phyloP scores from a whole-genome alignment of 2,888 invertebrate genomes.

The Lutraria lutraria region DNA sequence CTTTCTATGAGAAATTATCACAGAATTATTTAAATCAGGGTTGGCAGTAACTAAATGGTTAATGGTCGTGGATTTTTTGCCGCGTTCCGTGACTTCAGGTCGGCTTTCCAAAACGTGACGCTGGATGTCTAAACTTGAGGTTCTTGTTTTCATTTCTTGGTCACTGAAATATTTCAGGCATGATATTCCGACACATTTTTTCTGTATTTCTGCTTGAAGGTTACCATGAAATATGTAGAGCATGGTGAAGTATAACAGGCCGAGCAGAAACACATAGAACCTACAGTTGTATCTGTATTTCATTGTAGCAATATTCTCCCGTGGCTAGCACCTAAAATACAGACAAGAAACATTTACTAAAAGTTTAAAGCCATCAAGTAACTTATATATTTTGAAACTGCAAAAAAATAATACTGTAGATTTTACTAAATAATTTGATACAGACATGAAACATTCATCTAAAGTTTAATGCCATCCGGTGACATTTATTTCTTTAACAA shows the following conservation, averaged over 20 bases:
- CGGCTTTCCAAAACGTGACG: conserved; percentile 41
- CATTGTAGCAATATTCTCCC: background rate
- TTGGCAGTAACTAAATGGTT: background rate
- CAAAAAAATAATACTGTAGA: too few species aligned
- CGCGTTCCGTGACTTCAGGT: conserved; percentile 30
- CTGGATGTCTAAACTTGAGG: conserved; percentile 41
- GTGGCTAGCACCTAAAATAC: background rate
- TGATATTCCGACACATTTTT: background rate
- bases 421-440: too few species aligned
- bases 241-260: conserved; percentile 73
- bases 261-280: conserved; percentile 68
- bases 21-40: background rate
- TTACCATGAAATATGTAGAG: conserved; percentile 76
- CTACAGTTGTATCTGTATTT: conserved; percentile 46
- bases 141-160: background rate
- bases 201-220: conserved; percentile 71
- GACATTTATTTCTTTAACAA: too few species aligned
- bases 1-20: background rate
- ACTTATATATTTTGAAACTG: too few species aligned
- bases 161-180: background rate
- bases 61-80: background rate
- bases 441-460: too few species aligned
- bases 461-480: too few species aligned
- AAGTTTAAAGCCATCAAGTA: too few species aligned
- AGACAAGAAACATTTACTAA: background rate